Base-by-base conservation (phyloP, 2,888 invertebrate species). In the Eristalis tenax region DNA sequence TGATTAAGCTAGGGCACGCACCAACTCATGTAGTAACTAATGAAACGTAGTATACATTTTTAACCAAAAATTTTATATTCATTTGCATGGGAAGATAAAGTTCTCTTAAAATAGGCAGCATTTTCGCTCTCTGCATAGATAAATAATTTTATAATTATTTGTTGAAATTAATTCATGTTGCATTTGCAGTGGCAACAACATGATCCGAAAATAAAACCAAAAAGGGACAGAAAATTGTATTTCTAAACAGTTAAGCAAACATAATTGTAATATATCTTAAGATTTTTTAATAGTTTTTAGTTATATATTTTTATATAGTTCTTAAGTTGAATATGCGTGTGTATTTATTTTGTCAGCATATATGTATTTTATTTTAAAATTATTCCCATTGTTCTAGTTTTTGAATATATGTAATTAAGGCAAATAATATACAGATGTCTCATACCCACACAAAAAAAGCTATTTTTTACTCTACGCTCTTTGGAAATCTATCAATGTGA, bases 61-160 rank as follows among this genome's bases (percentile, higher is more conserved):
- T 75, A 79, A 83, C 83, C 79, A 79, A 87, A 87, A 66, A 82
- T 78, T 83, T 85, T 57, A 85, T 78, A 86, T 86, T 71, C 65
- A 65, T 61, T 82, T 64, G 13, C 50, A 66, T 63, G 56, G 8
- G 64, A 68, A 59, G 40, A 63, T 77, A n/a, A 66, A 84, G 57
- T 74, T 76, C 32, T 70, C 43, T 38, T 28, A 73, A 57, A 76
- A 32, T 76, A 81, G 64, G 68, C 64, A 64, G 68, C 43, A 63
- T 22, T 59, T 38, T 32, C 15, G 28, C 18, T 57, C 50, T 50
- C 18, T 50, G 8, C 18, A 18, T 18, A 18, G 6, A 18, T 18
- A 50, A 50, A 18, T 50, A 8, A 43, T 43, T 15, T 5, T 43
- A 4, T 43, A 32, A 50, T 50, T 18, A 50, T 50, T 50, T 50